phyloP scores from a whole-genome alignment of 2,888 invertebrate species.

The Microchrysa polita region DNA sequence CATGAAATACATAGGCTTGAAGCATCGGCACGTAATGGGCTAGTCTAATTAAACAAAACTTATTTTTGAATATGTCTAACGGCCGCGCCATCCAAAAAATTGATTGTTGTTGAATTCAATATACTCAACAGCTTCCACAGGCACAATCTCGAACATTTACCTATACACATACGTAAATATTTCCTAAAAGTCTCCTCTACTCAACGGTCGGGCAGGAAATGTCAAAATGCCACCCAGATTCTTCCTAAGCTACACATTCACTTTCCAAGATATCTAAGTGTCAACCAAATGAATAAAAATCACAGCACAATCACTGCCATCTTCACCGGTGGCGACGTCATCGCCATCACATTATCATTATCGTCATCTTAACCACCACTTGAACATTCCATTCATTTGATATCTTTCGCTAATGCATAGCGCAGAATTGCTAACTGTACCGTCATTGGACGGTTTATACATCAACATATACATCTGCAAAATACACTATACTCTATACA shows the following conservation, averaged over 20 bases:
- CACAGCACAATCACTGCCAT: slow-evolving; percentile 14
- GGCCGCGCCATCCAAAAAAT: too few relatives aligned
- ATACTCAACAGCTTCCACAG: too few relatives aligned
- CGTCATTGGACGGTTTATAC: slow-evolving; percentile 5
- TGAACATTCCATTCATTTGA: neutral
- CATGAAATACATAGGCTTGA: too few relatives aligned
- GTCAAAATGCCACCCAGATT: slow-evolving; percentile 45
- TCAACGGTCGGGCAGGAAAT: slow-evolving; percentile 46
- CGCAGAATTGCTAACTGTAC: neutral
- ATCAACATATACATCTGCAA: too few relatives aligned
- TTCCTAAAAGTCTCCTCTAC: too few relatives aligned
- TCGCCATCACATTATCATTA: neutral
- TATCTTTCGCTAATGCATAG: slow-evolving; percentile 10
- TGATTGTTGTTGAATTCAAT: too few relatives aligned
- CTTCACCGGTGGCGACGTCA: neutral
- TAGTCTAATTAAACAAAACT: too few relatives aligned
- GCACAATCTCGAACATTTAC: too few relatives aligned
- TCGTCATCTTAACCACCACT: slow-evolving; percentile 4
- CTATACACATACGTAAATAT: too few relatives aligned
- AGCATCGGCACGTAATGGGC: too few relatives aligned
- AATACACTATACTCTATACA: slow-evolving; percentile 12
- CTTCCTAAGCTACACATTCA: slow-evolving; percentile 4
- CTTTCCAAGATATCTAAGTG: slow-evolving; percentile 15
- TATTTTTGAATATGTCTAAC: too few relatives aligned
- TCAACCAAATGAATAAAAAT: slow-evolving; percentile 35